Base-by-base conservation (phyloP, 1,140 invertebrate genomes). In the Eciton burchellii region DNA sequence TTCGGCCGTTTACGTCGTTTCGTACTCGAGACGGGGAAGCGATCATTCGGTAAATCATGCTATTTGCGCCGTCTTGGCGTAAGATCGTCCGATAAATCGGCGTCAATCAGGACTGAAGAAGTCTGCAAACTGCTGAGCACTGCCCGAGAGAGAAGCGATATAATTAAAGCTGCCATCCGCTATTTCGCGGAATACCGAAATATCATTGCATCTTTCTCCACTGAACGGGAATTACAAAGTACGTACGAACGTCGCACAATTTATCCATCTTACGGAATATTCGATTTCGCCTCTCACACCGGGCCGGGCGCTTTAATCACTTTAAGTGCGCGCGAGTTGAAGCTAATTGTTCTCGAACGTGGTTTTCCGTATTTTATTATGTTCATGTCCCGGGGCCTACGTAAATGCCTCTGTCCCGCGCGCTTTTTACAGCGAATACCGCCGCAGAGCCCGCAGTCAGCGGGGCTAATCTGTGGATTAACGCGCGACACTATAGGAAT, bases 391-490 rank as follows among this genome's bases (percentile, higher is more conserved):
- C 24, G 41, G 63, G 56, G 63, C 49, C 63, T 79, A 79, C 52
- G 16, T 29, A 54, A 68, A 68, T 35, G 62, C 35, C 12, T 43
- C 16, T 43, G 62, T 77, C 63, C 19, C 63, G 35, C 63, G 21
- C 19, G 74, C 63, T 57, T 63, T 79, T 79, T 56, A 70, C 24
- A 79, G 12, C 63, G 35, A 68, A 43, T 45, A 52, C 66, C 68
- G 35, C 56, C 73, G 49, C 59, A 45, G 60, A 47, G 8, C 29
- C 56, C 81, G 49, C 71, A 63, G 85, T 84, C 82, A 68, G 59
- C 52, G 82, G n/a, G 35, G 82, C 85, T 88, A 88, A 88, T 88
- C 86, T 85, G 63, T 65, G 85, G 86, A 88, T 88, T 88, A 88
- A 88, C 86, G 86, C 71, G 86, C 86, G 82, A 87, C 86, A 84